phyloP scores from a whole-genome alignment of 2,113 vertebrate species.

The Laterallus jamaicensis region DNA sequence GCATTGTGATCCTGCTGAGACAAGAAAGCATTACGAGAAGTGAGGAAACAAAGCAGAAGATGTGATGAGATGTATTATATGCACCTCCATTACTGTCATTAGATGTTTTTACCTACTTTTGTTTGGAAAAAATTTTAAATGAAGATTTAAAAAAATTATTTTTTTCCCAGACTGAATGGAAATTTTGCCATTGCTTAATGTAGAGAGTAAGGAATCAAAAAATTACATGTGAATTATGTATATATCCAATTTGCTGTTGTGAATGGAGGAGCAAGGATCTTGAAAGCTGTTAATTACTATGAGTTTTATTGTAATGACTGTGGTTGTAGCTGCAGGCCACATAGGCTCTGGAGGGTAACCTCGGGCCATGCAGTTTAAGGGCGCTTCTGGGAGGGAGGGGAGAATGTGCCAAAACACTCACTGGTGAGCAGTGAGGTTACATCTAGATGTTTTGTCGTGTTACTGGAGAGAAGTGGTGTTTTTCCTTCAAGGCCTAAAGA shows the following conservation, averaged over 20 bases:
- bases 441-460: neutral
- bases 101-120: neutral
- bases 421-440: neutral
- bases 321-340: neutral
- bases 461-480: neutral
- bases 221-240: slow-evolving; percentile 15
- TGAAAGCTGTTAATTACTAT: neutral
- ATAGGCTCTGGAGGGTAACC: neutral
- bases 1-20: neutral
- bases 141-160: neutral
- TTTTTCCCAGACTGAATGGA: neutral
- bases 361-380: neutral
- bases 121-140: neutral
- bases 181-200: slow-evolving; percentile 53
- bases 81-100: neutral
- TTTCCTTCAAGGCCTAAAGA: neutral
- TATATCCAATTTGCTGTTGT: neutral
- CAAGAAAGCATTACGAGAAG: neutral
- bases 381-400: neutral
- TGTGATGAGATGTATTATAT: neutral
- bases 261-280: neutral
- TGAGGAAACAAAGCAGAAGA: neutral
- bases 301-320: neutral
- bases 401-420: neutral
- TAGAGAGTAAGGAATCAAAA: neutral